Evolutionary conservation across 23 tunicate genomes (phyloP), one percentile per base, ranked within the genome.

Genomic region (Styela plicata): DNA sequence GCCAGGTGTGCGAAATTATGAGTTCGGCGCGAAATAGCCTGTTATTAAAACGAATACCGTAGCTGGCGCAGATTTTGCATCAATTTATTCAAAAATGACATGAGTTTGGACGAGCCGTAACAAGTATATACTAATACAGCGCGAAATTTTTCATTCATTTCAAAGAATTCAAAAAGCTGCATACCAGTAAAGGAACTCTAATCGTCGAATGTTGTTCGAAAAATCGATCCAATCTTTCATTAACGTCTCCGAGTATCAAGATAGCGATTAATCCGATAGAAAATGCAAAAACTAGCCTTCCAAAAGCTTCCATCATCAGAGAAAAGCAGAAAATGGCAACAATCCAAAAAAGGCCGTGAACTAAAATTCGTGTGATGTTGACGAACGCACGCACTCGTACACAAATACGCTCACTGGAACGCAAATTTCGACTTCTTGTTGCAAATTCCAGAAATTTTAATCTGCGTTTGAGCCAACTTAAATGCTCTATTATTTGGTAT

Each of bases 201-300:
- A 76, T 27, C 3, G 66, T 79, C 10, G 63, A 62, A 33, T 32
- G 64, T 24, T 3, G 31, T 63, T 30, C 22, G 5, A 3, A 21
- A 27, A 29, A 73, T 69, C 80, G 63, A 19, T 69, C 86, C 34
- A 57, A 2, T 37, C 36, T 52, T 2, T 69, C 86, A 34, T 74
- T 31, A 16, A 57, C 64, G 24, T 21, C 31, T 81, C 36, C 79
- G 31, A 52, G 29, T 2, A 71, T 2, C 3, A 71, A 5, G 3
- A 71, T 17, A 2, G 34, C 36, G 35, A 71, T 32, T 3, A 71
- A 19, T 13, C 34, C 77, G 17, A 71, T 30, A 71, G 34, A 21
- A 71, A 30, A 26, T 22, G 77, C 34, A 2, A 30, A 30, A 33
- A 34, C 35, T 21, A 71, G 5, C 17, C 36, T 71, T 3, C 77